Conservation (phyloP, 2,113 vertebrate species). For the Saccopteryx leptura region DNA sequence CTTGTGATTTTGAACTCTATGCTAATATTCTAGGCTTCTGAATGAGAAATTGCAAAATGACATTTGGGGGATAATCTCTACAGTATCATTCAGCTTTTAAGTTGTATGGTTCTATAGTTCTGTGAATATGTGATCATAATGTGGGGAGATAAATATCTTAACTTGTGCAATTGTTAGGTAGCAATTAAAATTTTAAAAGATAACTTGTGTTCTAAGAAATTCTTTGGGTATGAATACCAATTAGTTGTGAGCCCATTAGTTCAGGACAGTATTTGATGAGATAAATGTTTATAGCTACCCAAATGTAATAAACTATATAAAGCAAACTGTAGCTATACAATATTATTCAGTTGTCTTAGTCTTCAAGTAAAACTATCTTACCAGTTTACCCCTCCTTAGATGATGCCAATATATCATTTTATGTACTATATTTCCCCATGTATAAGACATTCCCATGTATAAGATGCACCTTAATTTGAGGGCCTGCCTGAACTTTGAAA, state of each 20-base stretch:
- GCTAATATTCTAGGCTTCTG: conserved; percentile 36
- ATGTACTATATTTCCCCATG: not conserved
- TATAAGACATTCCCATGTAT: no score
- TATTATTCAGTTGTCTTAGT: conserved; percentile 28
- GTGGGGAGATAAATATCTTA: conserved; percentile 8
- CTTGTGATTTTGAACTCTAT: conserved; percentile 31
- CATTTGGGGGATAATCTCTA: not conserved
- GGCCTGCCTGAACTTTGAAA: no score
- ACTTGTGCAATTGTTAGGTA: not conserved
- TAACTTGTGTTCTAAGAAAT: conserved; percentile 17
- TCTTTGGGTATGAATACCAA: not conserved
- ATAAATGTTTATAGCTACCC: conserved; percentile 5
- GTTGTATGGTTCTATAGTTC: conserved; percentile 14
- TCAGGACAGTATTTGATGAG: conserved; percentile 25
- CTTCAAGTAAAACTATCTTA: conserved; percentile 44
- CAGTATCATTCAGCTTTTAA: not conserved
- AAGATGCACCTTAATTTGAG: no score
- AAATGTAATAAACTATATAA: conserved; percentile 21
- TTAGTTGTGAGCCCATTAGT: conserved; percentile 45
- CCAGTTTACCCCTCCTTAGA: not conserved
- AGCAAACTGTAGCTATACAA: not conserved
- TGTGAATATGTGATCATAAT: conserved; percentile 3
- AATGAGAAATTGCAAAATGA: conserved; percentile 53
- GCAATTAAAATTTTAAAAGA: conserved; percentile 50
- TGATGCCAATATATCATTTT: conserved; percentile 44